Evolutionary conservation across 2,888 invertebrate genomes (phyloP), one percentile per base, ranked within the genome.

Genomic region (Pecten maximus): DNA sequence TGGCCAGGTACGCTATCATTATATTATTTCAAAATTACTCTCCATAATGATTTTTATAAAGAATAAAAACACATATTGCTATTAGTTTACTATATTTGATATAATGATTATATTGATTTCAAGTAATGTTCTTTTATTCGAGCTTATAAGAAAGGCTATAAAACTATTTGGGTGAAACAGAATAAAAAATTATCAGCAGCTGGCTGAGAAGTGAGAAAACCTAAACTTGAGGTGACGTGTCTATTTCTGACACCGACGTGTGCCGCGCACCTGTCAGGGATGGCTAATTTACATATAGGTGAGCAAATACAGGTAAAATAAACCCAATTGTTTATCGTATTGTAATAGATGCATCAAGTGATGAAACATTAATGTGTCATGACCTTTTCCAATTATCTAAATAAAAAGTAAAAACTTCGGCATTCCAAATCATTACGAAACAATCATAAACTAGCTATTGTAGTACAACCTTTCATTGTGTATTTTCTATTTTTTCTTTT

Each of bases 221-320:
- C 2, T 15, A 74, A 28, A 74, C 28, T 10, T 3, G 19, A 74
- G 35, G 35, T 28, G 74, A 74, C 12, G 16, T 74, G 74, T 74
- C 74, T 74, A 74, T 74, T 74, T 74, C 35, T 23, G 74, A 35
- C 35, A 74, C 12, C 28, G 74, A 35, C 19, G 74, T 35, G 74
- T 74, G 74, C 74, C 74, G 35, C 8, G 35, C 74, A 74, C 74
- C 74, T 74, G 74, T 28, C 15, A 28, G 16, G 10, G 3, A 74
- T 74, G 23, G 28, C 35, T 35, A 74, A 74, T 74, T 74, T 74
- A 74, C 74, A 74, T 74, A 74, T 35, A 74, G 28, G 74, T 74
- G 74, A 74, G 28, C 28, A 74, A 28, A 19, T 74, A 0, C 28
- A 28, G 74, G 28, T 28, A 35, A 74, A 74, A 35, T 74, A 74